Percentiles rank a stretch among this genome's conserved stretches.
Conservation (phyloP, 2,888 invertebrate species). For the Calameuta filiformis region DNA sequence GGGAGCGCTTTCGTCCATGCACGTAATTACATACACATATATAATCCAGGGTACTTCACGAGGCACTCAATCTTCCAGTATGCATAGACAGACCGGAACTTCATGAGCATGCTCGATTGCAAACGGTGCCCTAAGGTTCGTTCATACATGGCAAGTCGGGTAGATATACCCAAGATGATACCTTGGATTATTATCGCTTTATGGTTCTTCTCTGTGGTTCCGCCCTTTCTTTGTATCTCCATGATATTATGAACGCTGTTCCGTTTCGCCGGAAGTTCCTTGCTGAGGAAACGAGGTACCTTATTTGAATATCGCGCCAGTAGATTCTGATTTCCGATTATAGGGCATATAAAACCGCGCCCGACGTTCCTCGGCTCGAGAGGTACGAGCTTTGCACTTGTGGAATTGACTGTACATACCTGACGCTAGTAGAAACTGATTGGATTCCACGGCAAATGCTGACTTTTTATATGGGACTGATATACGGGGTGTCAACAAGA, state of each 20-base stretch:
- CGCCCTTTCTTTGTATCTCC: constrained; percentile 21
- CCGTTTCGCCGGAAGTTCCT: constrained; percentile 9
- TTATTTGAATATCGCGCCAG: constrained; percentile 12
- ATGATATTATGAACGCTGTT: constrained; percentile 19
- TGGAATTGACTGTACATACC: too few relatives aligned
- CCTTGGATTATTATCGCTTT: constrained; percentile 18
- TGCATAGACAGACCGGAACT: background rate
- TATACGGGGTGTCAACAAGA: background rate
- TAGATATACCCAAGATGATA: background rate
- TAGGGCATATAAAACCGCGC: background rate
- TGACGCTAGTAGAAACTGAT: too few relatives aligned
- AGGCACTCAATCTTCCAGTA: background rate
- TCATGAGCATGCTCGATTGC: background rate
- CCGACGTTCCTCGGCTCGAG: background rate
- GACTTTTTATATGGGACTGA: too few relatives aligned
- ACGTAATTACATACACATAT: background rate
- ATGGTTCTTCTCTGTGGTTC: background rate
- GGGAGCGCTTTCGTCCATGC: background rate
- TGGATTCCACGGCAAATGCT: too few relatives aligned
- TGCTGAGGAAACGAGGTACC: background rate
- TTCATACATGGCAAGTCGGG: background rate
- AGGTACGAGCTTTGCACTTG: background rate
- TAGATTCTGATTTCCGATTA: background rate
- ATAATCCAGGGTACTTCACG: background rate
- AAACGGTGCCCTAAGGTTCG: background rate